These are phyloP conservation scores for Dasysyrphus albostriatus DNA, from an alignment of 2,888 invertebrate species.

Conservation along the genomic window DNA sequence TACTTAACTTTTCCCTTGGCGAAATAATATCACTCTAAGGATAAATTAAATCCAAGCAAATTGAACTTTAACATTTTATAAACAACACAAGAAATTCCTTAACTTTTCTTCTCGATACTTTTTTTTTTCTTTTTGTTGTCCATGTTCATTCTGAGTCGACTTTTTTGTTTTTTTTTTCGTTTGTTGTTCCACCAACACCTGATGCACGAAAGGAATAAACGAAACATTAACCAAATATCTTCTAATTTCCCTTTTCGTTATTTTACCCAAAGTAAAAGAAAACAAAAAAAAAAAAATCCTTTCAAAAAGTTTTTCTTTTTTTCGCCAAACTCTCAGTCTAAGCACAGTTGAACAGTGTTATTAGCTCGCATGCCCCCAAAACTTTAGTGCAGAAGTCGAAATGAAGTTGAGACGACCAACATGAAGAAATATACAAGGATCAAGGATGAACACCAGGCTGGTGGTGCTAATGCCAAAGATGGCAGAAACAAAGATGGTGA, in stretches of 20 bases:
- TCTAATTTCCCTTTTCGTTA: constrained; percentile 37
- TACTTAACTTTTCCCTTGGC: constrained; percentile 20
- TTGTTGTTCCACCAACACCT: constrained; percentile 60
- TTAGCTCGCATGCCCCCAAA: constrained; percentile 59
- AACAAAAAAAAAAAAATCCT: background rate
- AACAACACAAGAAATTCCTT: background rate
- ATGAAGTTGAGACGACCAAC: background rate
- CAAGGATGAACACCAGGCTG: constrained; percentile 35
- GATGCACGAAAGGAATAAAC: constrained; percentile 68
- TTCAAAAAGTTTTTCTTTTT: constrained; percentile 8
- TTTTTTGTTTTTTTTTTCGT: background rate
- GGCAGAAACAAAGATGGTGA: constrained; percentile 7
- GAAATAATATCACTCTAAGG: constrained; percentile 7
- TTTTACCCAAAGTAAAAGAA: background rate
- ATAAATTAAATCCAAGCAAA: constrained; percentile 33
- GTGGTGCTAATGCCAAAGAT: constrained; percentile 43
- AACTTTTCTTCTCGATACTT: background rate
- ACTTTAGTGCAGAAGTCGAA: constrained; percentile 22
- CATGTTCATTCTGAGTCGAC: background rate
- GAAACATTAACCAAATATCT: constrained; percentile 69
- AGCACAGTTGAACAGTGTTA: constrained; percentile 59
- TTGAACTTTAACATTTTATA: constrained; percentile 45
- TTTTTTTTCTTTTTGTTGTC: background rate
- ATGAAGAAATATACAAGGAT: constrained; percentile 21
- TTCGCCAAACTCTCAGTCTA: constrained; percentile 34